These are phyloP conservation scores for Sylvietta virens DNA, from an alignment of 2,113 vertebrate species.

Conservation along the genomic window DNA sequence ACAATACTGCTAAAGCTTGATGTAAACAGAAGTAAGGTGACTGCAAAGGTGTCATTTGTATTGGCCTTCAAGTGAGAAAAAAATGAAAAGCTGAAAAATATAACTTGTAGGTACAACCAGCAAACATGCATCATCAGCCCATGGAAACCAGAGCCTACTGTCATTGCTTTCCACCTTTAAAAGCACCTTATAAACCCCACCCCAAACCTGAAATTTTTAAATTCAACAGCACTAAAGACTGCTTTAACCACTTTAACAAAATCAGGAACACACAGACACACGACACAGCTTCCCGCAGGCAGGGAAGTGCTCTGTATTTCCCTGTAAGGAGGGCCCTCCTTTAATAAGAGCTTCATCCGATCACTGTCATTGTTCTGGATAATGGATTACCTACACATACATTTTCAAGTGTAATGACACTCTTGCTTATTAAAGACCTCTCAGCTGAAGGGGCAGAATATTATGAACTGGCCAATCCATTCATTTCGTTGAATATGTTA, in stretches of 20 bases:
- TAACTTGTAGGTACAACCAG: neutral
- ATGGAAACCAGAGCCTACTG: neutral
- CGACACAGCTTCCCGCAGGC: neutral
- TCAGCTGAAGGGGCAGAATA: slow-evolving; percentile 83
- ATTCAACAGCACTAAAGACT: neutral
- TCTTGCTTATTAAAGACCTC: slow-evolving; percentile 85
- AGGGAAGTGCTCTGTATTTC: slow-evolving; percentile 24
- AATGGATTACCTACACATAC: slow-evolving; percentile 79
- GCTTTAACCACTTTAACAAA: neutral
- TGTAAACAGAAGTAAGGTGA: slow-evolving; percentile 8
- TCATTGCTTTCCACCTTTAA: neutral
- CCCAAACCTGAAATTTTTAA: neutral
- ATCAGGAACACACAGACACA: neutral
- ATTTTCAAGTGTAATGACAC: slow-evolving; percentile 84
- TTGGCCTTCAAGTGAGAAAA: neutral
- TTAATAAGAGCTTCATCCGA: slow-evolving; percentile 65
- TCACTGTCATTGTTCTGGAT: slow-evolving; percentile 77
- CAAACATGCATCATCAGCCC: neutral
- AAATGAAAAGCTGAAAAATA: neutral
- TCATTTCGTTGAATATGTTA: slow-evolving; percentile 84
- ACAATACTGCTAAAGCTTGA: neutral
- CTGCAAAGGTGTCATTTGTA: neutral
- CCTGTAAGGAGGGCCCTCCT: slow-evolving; percentile 40
- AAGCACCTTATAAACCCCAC: neutral
- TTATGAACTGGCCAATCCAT: slow-evolving; percentile 84